phyloP scores from a whole-genome alignment of 2,113 vertebrate species.

The Excalfactoria chinensis region DNA sequence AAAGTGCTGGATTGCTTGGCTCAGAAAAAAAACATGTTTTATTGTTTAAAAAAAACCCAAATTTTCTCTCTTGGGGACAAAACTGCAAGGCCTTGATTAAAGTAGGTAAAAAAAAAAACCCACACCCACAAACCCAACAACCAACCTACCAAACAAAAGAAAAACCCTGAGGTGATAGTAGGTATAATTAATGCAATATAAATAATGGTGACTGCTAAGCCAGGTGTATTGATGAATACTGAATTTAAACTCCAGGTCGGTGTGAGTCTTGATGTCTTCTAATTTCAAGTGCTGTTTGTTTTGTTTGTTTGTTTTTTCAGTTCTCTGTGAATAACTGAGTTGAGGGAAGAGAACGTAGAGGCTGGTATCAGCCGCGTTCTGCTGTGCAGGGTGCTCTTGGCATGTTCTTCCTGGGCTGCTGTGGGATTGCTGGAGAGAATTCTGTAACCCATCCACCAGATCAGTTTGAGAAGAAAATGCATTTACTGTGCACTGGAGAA shows the following conservation, averaged over 20 bases:
- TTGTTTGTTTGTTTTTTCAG: not conserved
- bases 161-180: not conserved
- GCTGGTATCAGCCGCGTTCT: not conserved
- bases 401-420: not conserved
- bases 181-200: not conserved
- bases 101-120: rapidly evolving
- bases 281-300: not conserved
- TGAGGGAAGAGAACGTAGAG: not conserved
- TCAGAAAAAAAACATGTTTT: not conserved
- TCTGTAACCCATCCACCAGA: not conserved
- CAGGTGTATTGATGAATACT: not conserved
- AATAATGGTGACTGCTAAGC: not conserved
- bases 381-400: not conserved
- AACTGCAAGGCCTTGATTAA: not conserved
- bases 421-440: not conserved
- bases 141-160: no score
- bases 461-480: not conserved
- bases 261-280: not conserved
- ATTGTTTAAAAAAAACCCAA: not conserved
- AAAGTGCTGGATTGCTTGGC: not conserved
- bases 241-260: not conserved
- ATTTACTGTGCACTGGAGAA: not conserved
- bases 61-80: not conserved
- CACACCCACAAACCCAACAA: no score
- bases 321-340: not conserved